These are phyloP conservation scores for Clarias pachynema DNA, from an alignment of 2,797 vertebrate species.

Conservation along the genomic window DNA sequence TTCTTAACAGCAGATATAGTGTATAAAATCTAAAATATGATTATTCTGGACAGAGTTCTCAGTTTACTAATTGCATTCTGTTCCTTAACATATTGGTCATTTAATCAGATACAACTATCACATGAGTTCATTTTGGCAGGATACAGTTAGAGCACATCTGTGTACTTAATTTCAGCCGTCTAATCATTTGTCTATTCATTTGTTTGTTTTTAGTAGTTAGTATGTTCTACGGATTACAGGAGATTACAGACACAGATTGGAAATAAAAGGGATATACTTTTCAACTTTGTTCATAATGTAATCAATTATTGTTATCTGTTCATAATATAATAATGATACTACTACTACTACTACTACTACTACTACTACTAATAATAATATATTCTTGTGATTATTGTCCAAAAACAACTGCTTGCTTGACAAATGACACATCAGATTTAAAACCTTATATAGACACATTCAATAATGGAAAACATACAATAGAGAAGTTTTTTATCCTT, in stretches of 20 bases:
- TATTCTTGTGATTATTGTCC: not conserved
- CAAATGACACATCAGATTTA: not conserved
- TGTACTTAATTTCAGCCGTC: not conserved
- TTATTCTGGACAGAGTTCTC: not conserved
- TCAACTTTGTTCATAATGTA: not conserved
- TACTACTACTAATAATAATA: no score
- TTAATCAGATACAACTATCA: not conserved
- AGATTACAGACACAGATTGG: not conserved
- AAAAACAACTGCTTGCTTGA: not conserved
- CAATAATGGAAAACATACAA: not conserved
- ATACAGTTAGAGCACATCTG: not conserved
- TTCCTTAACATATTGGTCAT: not conserved
- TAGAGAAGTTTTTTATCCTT: not conserved
- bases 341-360: no score
- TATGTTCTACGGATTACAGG: not conserved
- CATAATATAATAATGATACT: no score
- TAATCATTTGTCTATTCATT: no score
- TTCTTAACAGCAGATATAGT: not conserved
- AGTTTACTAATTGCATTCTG: not conserved
- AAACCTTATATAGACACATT: not conserved
- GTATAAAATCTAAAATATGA: constrained; percentile 19
- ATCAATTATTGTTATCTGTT: not conserved
- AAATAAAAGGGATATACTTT: not conserved
- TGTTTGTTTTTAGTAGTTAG: not conserved
- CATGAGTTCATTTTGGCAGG: not conserved